Base-by-base conservation (phyloP, 2,797 vertebrate species). In the Numenius phaeopus region DNA sequence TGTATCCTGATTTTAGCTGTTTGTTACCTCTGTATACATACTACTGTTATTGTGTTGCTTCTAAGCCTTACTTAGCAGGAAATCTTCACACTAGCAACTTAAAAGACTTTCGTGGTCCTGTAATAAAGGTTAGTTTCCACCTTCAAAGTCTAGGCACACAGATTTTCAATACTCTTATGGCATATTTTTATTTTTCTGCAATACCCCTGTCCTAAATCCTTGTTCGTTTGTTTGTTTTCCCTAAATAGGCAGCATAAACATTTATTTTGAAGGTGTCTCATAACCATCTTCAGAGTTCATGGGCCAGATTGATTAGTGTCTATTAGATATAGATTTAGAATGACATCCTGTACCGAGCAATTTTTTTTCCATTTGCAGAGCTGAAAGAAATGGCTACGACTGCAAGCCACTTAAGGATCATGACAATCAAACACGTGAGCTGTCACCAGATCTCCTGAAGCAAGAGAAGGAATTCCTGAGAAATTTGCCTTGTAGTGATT, bases 181-280 rank as follows among this genome's bases (percentile, higher is more conserved):
- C 6, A 29, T n/a, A 6, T 55, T 44, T 76, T 70, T 21, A 3
- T 85, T 87, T 77, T 71, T 65, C 50, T 87, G 27, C 23, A 29
- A 32, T 26, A 80, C 1, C 4, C 0, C 0, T 50, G 5, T 54
- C 10, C 17, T 46, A 65, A 86, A 75, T 52, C 2, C 2, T 42
- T 55, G 2, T 67, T 44, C 49, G 19, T 39, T 70, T 26, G 4
- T 61, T 61, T 61, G 23, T 39, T 44, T 19, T 18, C 9, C 8
- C 29, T 26, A 1, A 73, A 72, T 42, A 69, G 3, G 14, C 18
- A 49, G n/a, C 7, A 37, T 30, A 42, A 78, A 8, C 3, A 5
- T 57, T 64, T 69, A 27, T 85, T 81, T 90, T 75, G 84, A 32
- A 52, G 4, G 6, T 54, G 15, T 69, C 34, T 84, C 9, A 24